Base-by-base conservation (phyloP, 2,113 vertebrate genomes). In the Chaenogobius annularis region DNA sequence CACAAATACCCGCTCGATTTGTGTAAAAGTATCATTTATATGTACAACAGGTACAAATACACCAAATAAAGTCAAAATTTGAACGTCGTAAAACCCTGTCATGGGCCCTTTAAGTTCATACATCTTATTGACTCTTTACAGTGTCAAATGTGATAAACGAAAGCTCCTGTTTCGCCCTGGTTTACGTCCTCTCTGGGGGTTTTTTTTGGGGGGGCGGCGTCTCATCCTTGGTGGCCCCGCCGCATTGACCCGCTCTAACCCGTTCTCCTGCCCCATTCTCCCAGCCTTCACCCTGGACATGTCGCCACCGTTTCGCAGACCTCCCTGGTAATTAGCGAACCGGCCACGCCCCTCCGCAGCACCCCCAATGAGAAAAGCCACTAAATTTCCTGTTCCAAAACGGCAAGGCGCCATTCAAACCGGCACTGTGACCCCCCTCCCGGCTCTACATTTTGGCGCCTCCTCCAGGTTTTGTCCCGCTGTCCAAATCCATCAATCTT, bases 261-360 rank as follows among this genome's bases (percentile, higher is more conserved):
- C 93, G 92, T 93, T 97, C 96, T 98, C 96, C 96, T 96, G 94
- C 96, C 94, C 93, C 92, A 94, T 96, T 96, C 94, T 96, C 92
- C 87, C 31, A 40, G 73, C 92, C 93, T 95, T 94, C 94, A 95
- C 75, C 94, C 94, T 95, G 93, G 77, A 92, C 94, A 94, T 93
- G 92, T 93, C 81, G 46, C 59, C 87, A 61, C 92, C 94, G 93
- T 94, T 95, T 87, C 94, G 75, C 83, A 94, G 93, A 96, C 98
- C 96, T 98, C 95, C 97, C 96, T 96, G 96, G 97, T 98, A 98
- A 98, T 98, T 97, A 98, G 96, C 83, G 93, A 96, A 95, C 95
- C 91, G 93, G 94, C 92, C 77, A 78, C 90, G 77, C 91, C 91
- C 87, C 85, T 87, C 88, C 85, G 83, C 88, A 83, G 83, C 82